A percentile compares a stretch with the other conserved stretches of the same genome.
Evolutionary conservation across 2,888 invertebrate genomes (phyloP).

Genomic region (Carcina quercana): DNA sequence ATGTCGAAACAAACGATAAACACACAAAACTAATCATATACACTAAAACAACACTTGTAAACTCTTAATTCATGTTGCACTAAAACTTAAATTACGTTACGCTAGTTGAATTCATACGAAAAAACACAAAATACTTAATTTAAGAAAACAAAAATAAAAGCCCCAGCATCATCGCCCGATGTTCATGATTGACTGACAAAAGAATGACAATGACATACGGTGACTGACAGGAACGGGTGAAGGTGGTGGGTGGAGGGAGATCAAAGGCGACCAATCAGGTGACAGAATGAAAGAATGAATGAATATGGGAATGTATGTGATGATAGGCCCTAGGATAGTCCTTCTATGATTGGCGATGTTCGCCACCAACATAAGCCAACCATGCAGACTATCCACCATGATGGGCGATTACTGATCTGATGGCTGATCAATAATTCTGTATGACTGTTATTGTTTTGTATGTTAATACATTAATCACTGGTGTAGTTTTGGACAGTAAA

Average conservation of each 20-base stretch:
- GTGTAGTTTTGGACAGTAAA: too few relatives aligned
- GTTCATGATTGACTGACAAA: conserved; percentile 29
- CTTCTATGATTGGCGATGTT: too few relatives aligned
- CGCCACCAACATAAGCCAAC: too few relatives aligned
- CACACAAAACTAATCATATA: conserved; percentile 35
- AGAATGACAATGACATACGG: conserved; percentile 1
- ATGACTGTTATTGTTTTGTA: too few relatives aligned
- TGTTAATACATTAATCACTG: too few relatives aligned
- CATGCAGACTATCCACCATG: too few relatives aligned
- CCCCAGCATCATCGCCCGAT: conserved; percentile 35
- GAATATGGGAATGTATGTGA: too few relatives aligned
- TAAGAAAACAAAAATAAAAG: conserved; percentile 42
- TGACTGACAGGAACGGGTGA: not conserved
- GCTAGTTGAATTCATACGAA: conserved; percentile 31
- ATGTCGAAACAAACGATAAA: conserved; percentile 52
- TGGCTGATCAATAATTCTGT: too few relatives aligned
- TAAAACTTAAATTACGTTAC: conserved; percentile 18
- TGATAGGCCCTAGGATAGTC: too few relatives aligned
- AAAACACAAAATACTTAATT: conserved; percentile 32
- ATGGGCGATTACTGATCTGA: too few relatives aligned
- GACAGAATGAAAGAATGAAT: too few relatives aligned
- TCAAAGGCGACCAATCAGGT: too few relatives aligned
- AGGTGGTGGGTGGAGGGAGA: not conserved
- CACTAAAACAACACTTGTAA: conserved; percentile 27
- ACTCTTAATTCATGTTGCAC: conserved; percentile 34